A percentile compares a stretch with the other conserved stretches of the same genome.
Evolutionary conservation across 2,888 invertebrate genomes (phyloP).

Genomic region (Melinaea menophilus): DNA sequence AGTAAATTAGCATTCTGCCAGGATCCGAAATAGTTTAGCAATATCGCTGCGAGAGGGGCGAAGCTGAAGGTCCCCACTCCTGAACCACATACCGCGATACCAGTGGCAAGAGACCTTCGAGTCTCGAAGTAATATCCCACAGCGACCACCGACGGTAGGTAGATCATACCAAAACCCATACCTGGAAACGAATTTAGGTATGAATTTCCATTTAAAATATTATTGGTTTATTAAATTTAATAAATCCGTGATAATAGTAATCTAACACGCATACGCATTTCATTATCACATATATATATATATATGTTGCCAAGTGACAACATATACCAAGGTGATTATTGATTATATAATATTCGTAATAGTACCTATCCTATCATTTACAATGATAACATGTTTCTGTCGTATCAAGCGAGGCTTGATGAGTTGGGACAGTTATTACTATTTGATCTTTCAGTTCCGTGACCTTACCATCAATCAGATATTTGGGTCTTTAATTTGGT

Average conservation of each 20-base stretch:
- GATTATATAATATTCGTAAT: background rate
- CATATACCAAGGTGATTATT: background rate
- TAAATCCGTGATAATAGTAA: slow-evolving; percentile 3
- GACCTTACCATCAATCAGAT: slow-evolving; percentile 39
- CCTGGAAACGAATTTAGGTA: slow-evolving; percentile 72
- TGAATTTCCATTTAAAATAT: background rate
- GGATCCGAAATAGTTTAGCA: slow-evolving; percentile 86
- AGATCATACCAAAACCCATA: slow-evolving; percentile 94
- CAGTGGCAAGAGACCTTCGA: slow-evolving; percentile 95
- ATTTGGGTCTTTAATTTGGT: slow-evolving; percentile 9
- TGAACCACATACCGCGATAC: slow-evolving; percentile 96
- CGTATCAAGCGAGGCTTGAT: slow-evolving; percentile 17
- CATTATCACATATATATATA: background rate
- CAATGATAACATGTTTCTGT: slow-evolving; percentile 3
- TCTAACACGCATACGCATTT: background rate
- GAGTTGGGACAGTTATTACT: slow-evolving; percentile 29
- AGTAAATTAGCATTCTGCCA: slow-evolving; percentile 96
- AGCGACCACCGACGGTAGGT: slow-evolving; percentile 96
- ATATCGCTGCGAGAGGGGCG: slow-evolving; percentile 90
- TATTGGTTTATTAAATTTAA: background rate
- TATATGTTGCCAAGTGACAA: background rate
- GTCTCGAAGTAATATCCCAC: slow-evolving; percentile 99
- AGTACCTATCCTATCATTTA: background rate
- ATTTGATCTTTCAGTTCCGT: slow-evolving; percentile 30
- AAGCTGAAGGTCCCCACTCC: slow-evolving; percentile 96